A percentile compares a stretch with the other conserved stretches of the same genome.
Evolutionary conservation across 2,888 invertebrate genomes (phyloP).

Genomic region (Agriopis marginaria): DNA sequence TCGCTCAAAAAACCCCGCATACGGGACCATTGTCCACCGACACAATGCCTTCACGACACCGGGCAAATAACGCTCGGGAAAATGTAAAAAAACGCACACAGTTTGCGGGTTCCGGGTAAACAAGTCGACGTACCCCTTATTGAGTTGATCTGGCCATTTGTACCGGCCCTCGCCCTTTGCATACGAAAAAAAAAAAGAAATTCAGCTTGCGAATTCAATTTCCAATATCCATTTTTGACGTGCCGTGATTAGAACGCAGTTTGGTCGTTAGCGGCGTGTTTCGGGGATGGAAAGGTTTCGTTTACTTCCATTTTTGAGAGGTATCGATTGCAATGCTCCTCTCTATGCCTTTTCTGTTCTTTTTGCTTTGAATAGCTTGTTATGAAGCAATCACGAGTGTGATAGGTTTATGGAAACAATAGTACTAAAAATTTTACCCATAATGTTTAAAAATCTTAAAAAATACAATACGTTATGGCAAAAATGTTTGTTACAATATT

Average conservation of each 20-base stretch:
- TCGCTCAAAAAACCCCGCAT: conserved; percentile 63
- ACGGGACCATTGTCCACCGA: conserved; percentile 75
- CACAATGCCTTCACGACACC: conserved; percentile 85
- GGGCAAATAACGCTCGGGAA: conserved; percentile 83
- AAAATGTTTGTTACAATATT: too few relatives aligned
- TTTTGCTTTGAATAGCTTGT: conserved; percentile 25
- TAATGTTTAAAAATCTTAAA: too few relatives aligned
- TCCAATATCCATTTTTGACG: conserved; percentile 85
- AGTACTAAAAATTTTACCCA: background rate
- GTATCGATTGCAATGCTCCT: conserved; percentile 57
- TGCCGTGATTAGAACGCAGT: conserved; percentile 85
- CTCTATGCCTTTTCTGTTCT: conserved; percentile 15
- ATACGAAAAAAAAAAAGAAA: conserved; percentile 71
- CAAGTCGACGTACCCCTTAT: conserved; percentile 81
- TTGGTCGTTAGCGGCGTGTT: conserved; percentile 78
- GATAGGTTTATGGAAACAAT: background rate
- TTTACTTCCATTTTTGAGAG: conserved; percentile 61
- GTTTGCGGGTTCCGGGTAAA: conserved; percentile 84
- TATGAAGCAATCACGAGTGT: background rate
- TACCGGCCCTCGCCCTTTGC: conserved; percentile 78
- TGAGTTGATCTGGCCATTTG: conserved; percentile 85
- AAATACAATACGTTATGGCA: too few relatives aligned
- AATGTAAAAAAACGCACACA: conserved; percentile 77
- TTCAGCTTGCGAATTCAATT: conserved; percentile 78
- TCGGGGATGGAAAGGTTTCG: conserved; percentile 55